Percentiles rank a stretch among this genome's conserved stretches.
Conservation (phyloP, 64 coral and sea anemone species). For the Stylophora pistillata region DNA sequence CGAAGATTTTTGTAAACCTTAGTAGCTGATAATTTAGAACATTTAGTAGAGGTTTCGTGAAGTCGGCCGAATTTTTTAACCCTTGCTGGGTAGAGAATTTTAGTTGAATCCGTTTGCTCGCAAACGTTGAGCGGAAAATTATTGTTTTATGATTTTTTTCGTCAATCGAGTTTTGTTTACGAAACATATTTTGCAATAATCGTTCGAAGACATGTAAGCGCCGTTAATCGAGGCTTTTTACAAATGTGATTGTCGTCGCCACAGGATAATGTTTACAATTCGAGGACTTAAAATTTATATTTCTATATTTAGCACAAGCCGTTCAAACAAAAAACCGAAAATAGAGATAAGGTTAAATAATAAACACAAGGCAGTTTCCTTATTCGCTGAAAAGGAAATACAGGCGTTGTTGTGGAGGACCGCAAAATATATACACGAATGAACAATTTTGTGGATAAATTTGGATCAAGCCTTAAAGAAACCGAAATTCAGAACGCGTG, state of each 20-base stretch:
- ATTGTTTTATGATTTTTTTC: not conserved
- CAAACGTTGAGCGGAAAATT: no score
- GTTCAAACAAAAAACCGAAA: conserved; percentile 39
- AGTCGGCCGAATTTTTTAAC: no score
- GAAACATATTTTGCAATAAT: conserved; percentile 43
- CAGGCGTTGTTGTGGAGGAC: not conserved
- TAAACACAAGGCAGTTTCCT: conserved; percentile 5
- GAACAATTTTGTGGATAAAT: not conserved
- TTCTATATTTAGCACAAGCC: conserved; percentile 39
- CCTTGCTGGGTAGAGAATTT: no score
- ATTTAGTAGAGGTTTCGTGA: no score
- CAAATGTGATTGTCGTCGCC: not conserved
- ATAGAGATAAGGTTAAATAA: conserved; percentile 27
- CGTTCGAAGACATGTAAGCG: not conserved
- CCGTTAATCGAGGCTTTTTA: conserved; percentile 21
- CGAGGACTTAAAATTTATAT: conserved; percentile 27
- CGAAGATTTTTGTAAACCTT: no score
- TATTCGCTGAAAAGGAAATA: not conserved
- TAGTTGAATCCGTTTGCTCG: no score
- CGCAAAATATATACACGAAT: not conserved
- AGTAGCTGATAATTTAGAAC: no score
- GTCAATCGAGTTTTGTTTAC: not conserved
- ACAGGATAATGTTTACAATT: conserved; percentile 22
- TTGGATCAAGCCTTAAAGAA: not conserved
- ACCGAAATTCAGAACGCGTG: not conserved